These are phyloP conservation scores for Penaeus monodon DNA, from an alignment of 2,888 invertebrate species.

Conservation along the genomic window DNA sequence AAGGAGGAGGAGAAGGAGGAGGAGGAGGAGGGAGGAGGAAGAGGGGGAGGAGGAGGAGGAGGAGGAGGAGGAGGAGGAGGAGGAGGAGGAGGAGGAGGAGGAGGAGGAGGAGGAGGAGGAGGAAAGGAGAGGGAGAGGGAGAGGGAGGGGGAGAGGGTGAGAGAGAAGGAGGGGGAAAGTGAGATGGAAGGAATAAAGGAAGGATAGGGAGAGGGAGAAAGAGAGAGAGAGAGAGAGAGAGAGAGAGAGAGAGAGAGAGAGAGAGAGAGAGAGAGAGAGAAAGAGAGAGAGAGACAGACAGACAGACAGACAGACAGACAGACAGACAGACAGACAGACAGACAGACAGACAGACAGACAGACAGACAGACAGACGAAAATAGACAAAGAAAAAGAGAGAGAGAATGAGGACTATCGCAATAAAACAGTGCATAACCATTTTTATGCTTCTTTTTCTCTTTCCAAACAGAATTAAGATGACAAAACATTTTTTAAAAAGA, in stretches of 20 bases:
- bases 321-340: neutral
- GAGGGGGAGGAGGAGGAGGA: neutral
- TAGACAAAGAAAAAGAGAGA: neutral
- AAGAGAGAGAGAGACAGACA: no score
- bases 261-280: no score
- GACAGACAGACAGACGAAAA: neutral
- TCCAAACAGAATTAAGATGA: no score
- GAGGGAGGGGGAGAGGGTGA: neutral
- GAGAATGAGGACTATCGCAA: neutral
- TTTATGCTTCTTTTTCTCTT: no score
- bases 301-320: neutral
- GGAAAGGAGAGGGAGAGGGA: no score
- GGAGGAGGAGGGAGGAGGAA: neutral
- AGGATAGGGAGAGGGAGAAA: neutral
- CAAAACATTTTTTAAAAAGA: no score
- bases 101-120: neutral
- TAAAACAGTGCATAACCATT: no score
- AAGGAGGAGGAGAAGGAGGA: neutral
- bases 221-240: neutral
- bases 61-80: neutral
- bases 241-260: neutral
- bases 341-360: neutral
- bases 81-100: no score
- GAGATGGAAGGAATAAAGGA: neutral
- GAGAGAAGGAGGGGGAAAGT: neutral